Base-by-base conservation (phyloP, 2,888 invertebrate genomes). In the Cosmia pyralina region DNA sequence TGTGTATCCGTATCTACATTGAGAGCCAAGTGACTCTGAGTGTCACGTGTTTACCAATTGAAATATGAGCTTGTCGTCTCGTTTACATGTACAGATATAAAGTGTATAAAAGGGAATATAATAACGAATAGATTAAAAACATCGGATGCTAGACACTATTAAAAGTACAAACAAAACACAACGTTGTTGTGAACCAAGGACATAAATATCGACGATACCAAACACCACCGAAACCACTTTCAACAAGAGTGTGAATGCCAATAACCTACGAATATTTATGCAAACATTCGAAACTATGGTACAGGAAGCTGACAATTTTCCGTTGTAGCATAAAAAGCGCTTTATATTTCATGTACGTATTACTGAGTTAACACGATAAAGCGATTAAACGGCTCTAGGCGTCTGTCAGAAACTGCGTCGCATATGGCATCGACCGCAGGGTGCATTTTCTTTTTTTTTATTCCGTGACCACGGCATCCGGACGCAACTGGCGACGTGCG, bases 361-460 rank as follows among this genome's bases (percentile, higher is more conserved):
- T 50, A 50, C 17, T 59, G 68, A 10, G 64, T 76, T 78, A 60
- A 84, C 81, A 84, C 73, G 78, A 75, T 77, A 85, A 82, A 82
- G 77, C 81, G 77, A 77, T 86, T 88, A 82, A 83, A 62, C 80
- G 59, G 64, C 74, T 73, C 74, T 77, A 77, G 75, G 69, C 73
- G 71, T 72, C 59, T 69, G 75, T 72, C 83, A 75, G 87, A 85
- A 84, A 84, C 85, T 87, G 85, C 83, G 88, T 85, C 88, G 84
- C 90, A 88, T 85, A 85, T 88, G 90, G 88, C 83, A 87, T 79
- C 83, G 88, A 88, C 89, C 85, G 86, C 89, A 87, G 88, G 87
- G 85, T 79, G 86, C 83, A 83, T 88, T 90, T 90, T 86, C 80
- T 86, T 87, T 89, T 89, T 86, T 86, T 85, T 88, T 84, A 72